These are phyloP conservation scores for Rhinopomastus cyanomelas DNA, from an alignment of 2,113 vertebrate genomes.

Conservation along the genomic window DNA sequence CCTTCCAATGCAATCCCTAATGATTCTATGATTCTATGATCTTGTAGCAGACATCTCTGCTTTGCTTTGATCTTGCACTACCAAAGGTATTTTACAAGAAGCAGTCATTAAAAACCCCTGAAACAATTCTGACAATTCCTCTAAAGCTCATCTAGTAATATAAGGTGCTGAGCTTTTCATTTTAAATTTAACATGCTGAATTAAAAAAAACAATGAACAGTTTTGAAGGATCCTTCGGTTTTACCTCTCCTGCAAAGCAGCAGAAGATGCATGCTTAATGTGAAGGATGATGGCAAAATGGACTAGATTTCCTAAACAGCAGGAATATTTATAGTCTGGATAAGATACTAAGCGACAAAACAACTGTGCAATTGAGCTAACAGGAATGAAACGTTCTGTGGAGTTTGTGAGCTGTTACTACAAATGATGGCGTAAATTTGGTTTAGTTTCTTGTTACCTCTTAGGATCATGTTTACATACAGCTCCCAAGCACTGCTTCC, in stretches of 20 bases:
- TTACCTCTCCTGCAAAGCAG: neutral
- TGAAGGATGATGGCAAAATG: neutral
- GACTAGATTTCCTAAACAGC: constrained; percentile 14
- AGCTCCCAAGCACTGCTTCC: constrained; percentile 10
- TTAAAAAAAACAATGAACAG: constrained; percentile 31
- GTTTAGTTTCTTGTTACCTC: constrained; percentile 28
- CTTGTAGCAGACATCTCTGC: constrained; percentile 13
- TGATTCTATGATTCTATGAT: too few relatives aligned
- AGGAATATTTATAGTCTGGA: neutral
- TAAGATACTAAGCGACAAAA: neutral
- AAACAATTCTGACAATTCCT: constrained; percentile 12
- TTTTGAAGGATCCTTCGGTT: constrained; percentile 28
- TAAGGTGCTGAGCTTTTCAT: constrained; percentile 1
- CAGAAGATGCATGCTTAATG: neutral
- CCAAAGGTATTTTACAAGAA: neutral
- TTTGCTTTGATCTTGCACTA: constrained; percentile 21
- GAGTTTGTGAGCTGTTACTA: constrained; percentile 15
- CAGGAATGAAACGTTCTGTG: neutral
- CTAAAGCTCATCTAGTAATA: constrained; percentile 11
- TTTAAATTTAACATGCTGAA: constrained; percentile 24
- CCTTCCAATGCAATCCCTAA: too few relatives aligned
- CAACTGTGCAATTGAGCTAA: neutral
- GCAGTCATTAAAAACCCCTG: neutral
- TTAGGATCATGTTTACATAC: constrained; percentile 28
- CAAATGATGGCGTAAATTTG: constrained; percentile 29